Base-by-base conservation (phyloP, 1,140 invertebrate genomes). In the Pseudachorutes palmiensis region DNA sequence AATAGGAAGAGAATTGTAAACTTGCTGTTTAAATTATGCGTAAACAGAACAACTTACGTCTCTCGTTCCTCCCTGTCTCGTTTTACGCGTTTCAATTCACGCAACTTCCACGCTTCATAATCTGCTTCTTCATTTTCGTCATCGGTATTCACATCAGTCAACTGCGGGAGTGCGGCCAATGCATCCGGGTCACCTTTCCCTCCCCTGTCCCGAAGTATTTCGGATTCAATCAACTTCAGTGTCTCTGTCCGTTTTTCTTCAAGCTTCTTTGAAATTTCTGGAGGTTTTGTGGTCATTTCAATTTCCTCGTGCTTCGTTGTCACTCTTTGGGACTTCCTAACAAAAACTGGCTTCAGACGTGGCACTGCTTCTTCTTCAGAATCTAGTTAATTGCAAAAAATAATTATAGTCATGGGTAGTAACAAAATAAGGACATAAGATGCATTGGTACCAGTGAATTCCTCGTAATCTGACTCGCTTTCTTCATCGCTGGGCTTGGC, bases 91-190 rank as follows among this genome's bases (percentile, higher is more conserved):
- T 95, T 97, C 74, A 99, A 82, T 81, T 99, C 97, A 30, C 97
- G 82, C 3, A 97, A 75, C 80, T 99, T 99, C 97, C 97, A 99
- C 0, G 89, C 85, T 79, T 99, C 97, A 77, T 98, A 99, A 75
- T 95, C 94, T 3, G 96, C 85, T 78, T 99, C 97, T 75, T 88
- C 86, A 78, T 97, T 95, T 77, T 99, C 97, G 80, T 99, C 97
- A 77, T 97, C 97, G 0, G 96, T 98, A 75, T 89, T 88, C 1
- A 99, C 87, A 75, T 93, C 90, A 72, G 91, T 86, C n/a, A 95
- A 81, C 61, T 81, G 76, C 14, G 68, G 86, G 2, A n/a, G 9
- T 1, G 60, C 55, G 1, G 66, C 68, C 9, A 55, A 49, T 22
- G 41, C 19, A 2, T 58, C 66, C 0, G 58, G 65, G 28, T 73